phyloP scores from a whole-genome alignment of 2,888 invertebrate species.

The Pocota personata region DNA sequence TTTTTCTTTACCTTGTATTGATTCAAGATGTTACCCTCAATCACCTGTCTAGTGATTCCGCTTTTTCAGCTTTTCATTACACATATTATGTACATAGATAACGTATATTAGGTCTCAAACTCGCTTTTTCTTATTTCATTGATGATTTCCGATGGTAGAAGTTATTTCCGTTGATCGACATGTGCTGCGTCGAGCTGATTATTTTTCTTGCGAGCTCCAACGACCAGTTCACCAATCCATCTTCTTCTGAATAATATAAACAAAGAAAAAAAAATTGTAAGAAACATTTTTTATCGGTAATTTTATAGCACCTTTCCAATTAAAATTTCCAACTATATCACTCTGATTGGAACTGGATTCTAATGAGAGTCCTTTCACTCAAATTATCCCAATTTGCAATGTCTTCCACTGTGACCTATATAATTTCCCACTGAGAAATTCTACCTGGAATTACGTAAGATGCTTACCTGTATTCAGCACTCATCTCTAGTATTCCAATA shows the following conservation, averaged over 20 bases:
- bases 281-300: neutral
- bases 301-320: slow-evolving; percentile 37
- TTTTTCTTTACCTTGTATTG: too few relatives aligned
- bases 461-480: neutral
- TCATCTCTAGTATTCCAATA: neutral
- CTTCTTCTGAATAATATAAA: neutral
- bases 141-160: too few relatives aligned
- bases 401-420: slow-evolving; percentile 22
- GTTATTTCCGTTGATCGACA: too few relatives aligned
- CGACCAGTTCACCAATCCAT: too few relatives aligned
- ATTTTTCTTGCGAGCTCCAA: too few relatives aligned
- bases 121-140: too few relatives aligned
- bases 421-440: slow-evolving; percentile 9
- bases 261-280: neutral
- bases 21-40: too few relatives aligned
- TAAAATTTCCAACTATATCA: neutral
- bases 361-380: neutral
- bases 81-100: too few relatives aligned
- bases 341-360: slow-evolving; percentile 9
- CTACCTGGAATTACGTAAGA: slow-evolving; percentile 32
- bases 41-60: too few relatives aligned
- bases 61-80: too few relatives aligned
- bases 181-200: too few relatives aligned
- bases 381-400: slow-evolving; percentile 36
- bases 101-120: too few relatives aligned